Evolutionary conservation across 2,797 vertebrate genomes (phyloP), one percentile per base, ranked within the genome.

Genomic region (Trachurus trachurus): DNA sequence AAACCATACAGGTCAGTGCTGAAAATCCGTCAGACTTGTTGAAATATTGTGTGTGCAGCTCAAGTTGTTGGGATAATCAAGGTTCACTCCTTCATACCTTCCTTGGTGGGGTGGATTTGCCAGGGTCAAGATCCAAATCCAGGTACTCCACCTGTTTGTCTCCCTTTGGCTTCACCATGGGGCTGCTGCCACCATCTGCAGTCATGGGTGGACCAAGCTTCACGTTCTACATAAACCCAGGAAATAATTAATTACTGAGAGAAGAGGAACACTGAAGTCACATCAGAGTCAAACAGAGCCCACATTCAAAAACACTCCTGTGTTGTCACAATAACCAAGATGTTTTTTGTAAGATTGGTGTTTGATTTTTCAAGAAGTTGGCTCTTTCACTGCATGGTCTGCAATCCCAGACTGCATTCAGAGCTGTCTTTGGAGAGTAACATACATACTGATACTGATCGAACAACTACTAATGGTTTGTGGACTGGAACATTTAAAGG

Each of bases 71-170:
- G 21, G 1, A 1, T n/a, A 34, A n/a, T 8, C 10, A 7, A 22
- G 49, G 22, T 0, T 21, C 9, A 13, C 56, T 57, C 49, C 17
- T 9, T 62, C 80, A 39, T 94, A 98, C 98, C 96, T 99, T 99
- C 71, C 98, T 95, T 80, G 98, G 98, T 78, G 97, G 98, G n/a
- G 98, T 99, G 74, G 98, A 98, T 87, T 98, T 99, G 76, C 97
- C 96, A 0, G 97, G 96, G 87, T 99, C 98, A 52, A 99, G 95
- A 84, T 99, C 98, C 82, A 99, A 94, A 92, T 99, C 98, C 80
- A 99, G 95, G 92, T 99, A 99, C 88, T 99, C 98, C 87, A 99
- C 98, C 93, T 99, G 98, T 77, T 98, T 99, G 93, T 99, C 98
- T 93, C 97, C 96, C 89, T 98, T 99, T 15, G 97, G 96, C 89